Evolutionary conservation across 2,797 vertebrate species (phyloP).

Genomic region (Petrocephalus schoutedeni): DNA sequence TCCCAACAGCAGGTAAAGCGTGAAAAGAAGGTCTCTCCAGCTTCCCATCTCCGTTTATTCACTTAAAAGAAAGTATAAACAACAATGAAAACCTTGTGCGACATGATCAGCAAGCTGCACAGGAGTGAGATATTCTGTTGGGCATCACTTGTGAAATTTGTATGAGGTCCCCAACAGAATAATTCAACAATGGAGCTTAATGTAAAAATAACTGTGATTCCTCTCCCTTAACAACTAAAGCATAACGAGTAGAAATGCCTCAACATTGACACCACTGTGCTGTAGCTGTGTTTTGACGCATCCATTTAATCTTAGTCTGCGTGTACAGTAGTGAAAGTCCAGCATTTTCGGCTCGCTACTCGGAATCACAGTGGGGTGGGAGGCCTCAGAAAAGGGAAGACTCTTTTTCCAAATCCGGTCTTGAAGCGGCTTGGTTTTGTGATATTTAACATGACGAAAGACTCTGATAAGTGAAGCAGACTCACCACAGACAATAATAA

Average conservation of each 20-base stretch:
- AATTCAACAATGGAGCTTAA: not conserved
- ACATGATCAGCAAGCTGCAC: not conserved
- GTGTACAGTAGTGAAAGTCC: not conserved
- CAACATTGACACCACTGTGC: not conserved
- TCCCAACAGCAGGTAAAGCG: too few species aligned
- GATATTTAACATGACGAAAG: not conserved
- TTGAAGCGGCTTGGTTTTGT: not conserved
- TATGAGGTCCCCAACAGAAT: not conserved
- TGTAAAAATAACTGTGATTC: not conserved
- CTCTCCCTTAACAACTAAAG: not conserved
- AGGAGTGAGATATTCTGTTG: not conserved
- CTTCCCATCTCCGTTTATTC: not conserved
- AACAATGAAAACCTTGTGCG: not conserved
- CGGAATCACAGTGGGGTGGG: not conserved
- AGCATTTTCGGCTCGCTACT: not conserved
- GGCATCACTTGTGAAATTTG: conserved; percentile 2
- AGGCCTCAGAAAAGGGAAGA: not conserved
- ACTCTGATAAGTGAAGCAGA: not conserved
- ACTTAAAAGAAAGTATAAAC: not conserved
- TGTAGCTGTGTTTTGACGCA: not conserved
- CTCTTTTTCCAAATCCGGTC: not conserved
- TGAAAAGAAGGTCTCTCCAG: not conserved
- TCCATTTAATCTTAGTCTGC: not conserved
- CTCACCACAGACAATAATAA: not conserved
- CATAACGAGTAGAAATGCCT: not conserved